Evolutionary conservation across 2,113 vertebrate species (phyloP).

Genomic region (Chaenocephalus aceratus): DNA sequence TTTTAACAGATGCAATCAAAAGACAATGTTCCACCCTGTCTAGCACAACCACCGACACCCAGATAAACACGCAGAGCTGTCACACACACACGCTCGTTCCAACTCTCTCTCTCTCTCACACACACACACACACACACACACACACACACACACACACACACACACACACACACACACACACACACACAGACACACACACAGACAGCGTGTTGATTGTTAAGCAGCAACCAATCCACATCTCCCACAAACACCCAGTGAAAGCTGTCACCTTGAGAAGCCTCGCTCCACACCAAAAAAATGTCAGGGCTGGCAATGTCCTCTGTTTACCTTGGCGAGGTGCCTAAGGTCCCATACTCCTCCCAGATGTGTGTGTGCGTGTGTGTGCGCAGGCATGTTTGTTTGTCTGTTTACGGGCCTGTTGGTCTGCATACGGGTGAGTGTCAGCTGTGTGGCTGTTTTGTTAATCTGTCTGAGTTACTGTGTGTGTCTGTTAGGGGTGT

Average conservation of each 20-base stretch:
- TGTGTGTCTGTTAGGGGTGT: not conserved
- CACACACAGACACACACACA: not conserved
- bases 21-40: slow-evolving; percentile 8
- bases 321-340: slow-evolving; percentile 67
- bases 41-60: not conserved
- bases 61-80: slow-evolving; percentile 4
- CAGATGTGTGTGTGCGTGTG: slow-evolving; percentile 47
- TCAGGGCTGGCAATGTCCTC: slow-evolving; percentile 62
- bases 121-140: not conserved
- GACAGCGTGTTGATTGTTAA: slow-evolving; percentile 53
- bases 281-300: slow-evolving; percentile 54
- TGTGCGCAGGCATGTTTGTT: slow-evolving; percentile 43
- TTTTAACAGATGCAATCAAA: slow-evolving; percentile 3
- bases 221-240: slow-evolving; percentile 35
- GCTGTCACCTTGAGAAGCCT: slow-evolving; percentile 69
- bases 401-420: slow-evolving; percentile 55
- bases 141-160: not conserved
- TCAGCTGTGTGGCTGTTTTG: slow-evolving; percentile 24
- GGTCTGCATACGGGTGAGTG: slow-evolving; percentile 4
- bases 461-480: slow-evolving; percentile 11
- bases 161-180: not conserved
- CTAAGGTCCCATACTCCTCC: slow-evolving; percentile 52
- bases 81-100: not conserved
- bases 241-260: slow-evolving; percentile 50
- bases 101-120: not conserved